Conservation (phyloP, 2,797 vertebrate genomes). For the Petrocephalus schoutedeni region DNA sequence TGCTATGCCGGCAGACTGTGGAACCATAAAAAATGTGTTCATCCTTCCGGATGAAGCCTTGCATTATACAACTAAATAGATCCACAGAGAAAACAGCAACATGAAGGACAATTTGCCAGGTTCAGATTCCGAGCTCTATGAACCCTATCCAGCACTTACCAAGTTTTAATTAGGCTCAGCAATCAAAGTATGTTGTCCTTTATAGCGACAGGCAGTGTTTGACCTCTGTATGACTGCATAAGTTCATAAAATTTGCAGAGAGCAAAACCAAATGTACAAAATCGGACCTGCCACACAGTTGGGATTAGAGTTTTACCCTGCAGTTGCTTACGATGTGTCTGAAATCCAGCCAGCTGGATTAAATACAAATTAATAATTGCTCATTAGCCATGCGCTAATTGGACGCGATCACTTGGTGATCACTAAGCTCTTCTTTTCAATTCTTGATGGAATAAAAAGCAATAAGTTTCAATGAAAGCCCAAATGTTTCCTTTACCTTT, state of each 20-base stretch:
- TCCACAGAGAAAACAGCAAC: background rate
- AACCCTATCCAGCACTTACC: background rate
- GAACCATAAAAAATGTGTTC: background rate
- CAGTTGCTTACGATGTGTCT: background rate
- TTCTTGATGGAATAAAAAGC: background rate
- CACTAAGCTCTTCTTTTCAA: background rate
- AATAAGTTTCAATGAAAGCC: background rate
- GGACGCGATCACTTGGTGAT: background rate
- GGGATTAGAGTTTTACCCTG: background rate
- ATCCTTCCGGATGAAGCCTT: background rate
- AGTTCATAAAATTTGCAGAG: background rate
- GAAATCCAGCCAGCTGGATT: background rate
- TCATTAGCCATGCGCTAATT: constrained; percentile 1
- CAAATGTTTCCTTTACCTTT: background rate
- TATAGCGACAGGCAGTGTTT: background rate
- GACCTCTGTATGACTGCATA: background rate
- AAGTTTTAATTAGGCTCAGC: background rate
- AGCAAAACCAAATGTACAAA: background rate
- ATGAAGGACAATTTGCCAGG: background rate
- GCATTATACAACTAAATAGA: background rate
- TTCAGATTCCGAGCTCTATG: background rate
- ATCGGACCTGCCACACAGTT: background rate
- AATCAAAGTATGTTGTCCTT: background rate
- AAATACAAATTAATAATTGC: background rate
- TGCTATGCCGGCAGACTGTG: background rate